A percentile compares a stretch with the other conserved stretches of the same genome.
Evolutionary conservation across 2,113 vertebrate species (phyloP).

Genomic region (Damaliscus lunatus): DNA sequence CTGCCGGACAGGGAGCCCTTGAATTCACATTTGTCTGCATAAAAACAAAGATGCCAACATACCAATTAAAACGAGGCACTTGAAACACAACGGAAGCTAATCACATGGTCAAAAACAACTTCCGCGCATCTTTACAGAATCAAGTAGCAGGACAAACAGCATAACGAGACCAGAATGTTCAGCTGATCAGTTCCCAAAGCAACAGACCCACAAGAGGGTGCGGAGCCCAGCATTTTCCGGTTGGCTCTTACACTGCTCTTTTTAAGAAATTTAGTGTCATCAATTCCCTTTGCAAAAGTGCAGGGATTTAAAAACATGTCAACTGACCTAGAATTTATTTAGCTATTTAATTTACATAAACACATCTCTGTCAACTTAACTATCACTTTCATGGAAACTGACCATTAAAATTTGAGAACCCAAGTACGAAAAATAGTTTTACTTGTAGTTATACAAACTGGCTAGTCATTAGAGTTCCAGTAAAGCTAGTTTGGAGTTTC

Average conservation of each 20-base stretch:
- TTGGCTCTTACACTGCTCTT: not conserved
- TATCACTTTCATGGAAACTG: not conserved
- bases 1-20: constrained; percentile 95
- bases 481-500: not conserved
- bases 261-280: not conserved
- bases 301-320: not conserved
- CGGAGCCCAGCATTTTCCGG: not conserved
- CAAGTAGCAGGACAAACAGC: not conserved
- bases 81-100: not conserved
- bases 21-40: constrained; percentile 90
- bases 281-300: not conserved
- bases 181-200: not conserved
- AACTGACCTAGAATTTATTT: not conserved
- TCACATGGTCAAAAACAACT: rapidly evolving
- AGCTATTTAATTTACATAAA: not conserved
- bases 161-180: rapidly evolving
- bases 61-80: rapidly evolving
- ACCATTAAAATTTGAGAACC: not conserved
- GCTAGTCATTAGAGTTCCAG: not conserved
- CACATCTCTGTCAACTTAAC: not conserved
- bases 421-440: not conserved
- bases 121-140: not conserved
- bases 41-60: constrained; percentile 39
- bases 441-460: not conserved
- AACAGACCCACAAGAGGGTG: rapidly evolving